phyloP scores from a whole-genome alignment of 2,113 vertebrate species.

The Chloropsis cyanopogon region DNA sequence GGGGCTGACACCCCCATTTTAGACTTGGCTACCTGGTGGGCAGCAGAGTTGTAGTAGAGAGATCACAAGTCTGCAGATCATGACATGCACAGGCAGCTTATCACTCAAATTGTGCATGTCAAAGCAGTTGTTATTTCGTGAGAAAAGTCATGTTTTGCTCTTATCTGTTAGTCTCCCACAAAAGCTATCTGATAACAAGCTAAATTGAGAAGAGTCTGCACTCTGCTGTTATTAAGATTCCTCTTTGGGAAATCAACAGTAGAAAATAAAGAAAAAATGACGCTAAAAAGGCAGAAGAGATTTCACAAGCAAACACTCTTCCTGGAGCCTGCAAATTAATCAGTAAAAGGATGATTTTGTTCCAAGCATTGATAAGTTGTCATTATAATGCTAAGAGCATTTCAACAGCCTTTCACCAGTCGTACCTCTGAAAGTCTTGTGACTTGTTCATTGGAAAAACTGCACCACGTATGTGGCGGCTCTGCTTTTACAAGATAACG shows the following conservation, averaged over 20 bases:
- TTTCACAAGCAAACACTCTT: slow-evolving; percentile 31
- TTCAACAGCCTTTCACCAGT: slow-evolving; percentile 44
- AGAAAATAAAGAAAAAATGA: background rate
- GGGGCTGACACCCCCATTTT: background rate
- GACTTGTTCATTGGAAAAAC: slow-evolving; percentile 57
- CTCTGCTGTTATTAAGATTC: background rate
- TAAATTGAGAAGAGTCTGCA: background rate
- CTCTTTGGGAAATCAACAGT: background rate
- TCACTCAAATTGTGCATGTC: background rate
- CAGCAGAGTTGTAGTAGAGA: background rate
- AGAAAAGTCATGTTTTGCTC: slow-evolving; percentile 14
- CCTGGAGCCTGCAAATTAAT: slow-evolving; percentile 39
- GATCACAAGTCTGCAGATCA: background rate
- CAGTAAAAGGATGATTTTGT: slow-evolving; percentile 32
- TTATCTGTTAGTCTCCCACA: background rate
- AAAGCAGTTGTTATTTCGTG: background rate
- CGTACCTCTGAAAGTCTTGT: slow-evolving; percentile 38
- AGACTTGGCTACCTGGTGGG: background rate
- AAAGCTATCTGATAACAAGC: slow-evolving; percentile 10
- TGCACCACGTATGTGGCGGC: background rate
- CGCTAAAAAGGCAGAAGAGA: background rate
- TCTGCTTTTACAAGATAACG: slow-evolving; percentile 65
- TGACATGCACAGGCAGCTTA: background rate
- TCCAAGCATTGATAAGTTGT: slow-evolving; percentile 50
- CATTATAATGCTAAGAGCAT: slow-evolving; percentile 66